A percentile compares a stretch with the other conserved stretches of the same genome.
Evolutionary conservation across 2,797 vertebrate species (phyloP).

Genomic region (Myotis myotis): DNA sequence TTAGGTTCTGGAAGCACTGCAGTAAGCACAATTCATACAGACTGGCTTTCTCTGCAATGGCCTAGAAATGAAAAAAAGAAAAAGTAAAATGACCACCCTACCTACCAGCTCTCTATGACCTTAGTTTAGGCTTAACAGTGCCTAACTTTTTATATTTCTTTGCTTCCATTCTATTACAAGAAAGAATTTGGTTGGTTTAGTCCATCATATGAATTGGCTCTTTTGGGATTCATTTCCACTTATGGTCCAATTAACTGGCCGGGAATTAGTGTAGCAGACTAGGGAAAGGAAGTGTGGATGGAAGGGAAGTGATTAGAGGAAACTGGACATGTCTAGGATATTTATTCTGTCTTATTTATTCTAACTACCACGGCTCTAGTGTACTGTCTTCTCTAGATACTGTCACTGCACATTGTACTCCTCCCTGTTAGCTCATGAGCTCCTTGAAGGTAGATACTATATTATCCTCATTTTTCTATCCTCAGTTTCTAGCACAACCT

Average conservation of each 20-base stretch:
- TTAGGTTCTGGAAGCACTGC: not conserved
- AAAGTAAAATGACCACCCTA: not conserved
- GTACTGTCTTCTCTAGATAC: not conserved
- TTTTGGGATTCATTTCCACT: not conserved
- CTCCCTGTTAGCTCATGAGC: not conserved
- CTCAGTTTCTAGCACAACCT: not conserved
- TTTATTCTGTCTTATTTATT: not conserved
- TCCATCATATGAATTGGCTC: not conserved
- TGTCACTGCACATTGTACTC: not conserved
- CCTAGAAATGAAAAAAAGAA: not conserved
- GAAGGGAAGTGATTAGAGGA: not conserved
- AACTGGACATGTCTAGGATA: not conserved
- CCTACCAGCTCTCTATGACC: not conserved
- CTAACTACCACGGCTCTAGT: not conserved
- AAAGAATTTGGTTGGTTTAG: constrained; percentile 25
- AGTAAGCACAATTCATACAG: not conserved
- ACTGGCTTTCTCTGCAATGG: not conserved
- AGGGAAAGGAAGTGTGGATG: not conserved
- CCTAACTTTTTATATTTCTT: not conserved
- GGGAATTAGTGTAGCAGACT: not conserved
- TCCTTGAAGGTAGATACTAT: not conserved
- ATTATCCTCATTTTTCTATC: not conserved
- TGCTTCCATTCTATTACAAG: not conserved
- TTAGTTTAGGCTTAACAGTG: not conserved
- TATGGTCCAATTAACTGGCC: not conserved